Base-by-base conservation (phyloP, 2,888 invertebrate genomes). In the Cephus rjabovi region DNA sequence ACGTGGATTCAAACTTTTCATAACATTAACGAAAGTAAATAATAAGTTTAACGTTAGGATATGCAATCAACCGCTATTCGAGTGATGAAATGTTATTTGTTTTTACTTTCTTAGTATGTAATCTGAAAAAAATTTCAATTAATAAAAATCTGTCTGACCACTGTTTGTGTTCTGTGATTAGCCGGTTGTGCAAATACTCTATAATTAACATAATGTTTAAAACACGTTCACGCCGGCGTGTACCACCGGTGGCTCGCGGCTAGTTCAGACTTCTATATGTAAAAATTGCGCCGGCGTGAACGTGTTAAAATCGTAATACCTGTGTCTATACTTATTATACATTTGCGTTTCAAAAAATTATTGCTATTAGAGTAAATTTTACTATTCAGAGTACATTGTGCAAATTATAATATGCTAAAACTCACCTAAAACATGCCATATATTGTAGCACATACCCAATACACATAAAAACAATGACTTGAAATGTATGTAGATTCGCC, bases 371-470 rank as follows among this genome's bases (percentile, higher is more conserved):
- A 35, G 12, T 12, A 35, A 35, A 35, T 12, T 35, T 12, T 35
- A 35, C 12, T 56, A 56, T 56, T 56, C 56, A 23, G 56, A 56
- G 2, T 56, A 23, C 56, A 2, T 56, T 56, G 2, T 9, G 23
- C 9, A 9, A 9, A 56, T 56, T 56, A 56, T 56, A 9, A 23
- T 56, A 23, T 23, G 1, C 9, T 56, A 56, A 15, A 56, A 37
- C 90, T 88, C 90, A 95, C 95, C 96, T 94, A 89, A 95, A 97
- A 89, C 96, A 96, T 77, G 96, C 94, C 93, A 96, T 94, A 87
- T 95, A 97, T 88, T 97, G 96, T 33, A 97, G 92, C 77, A 95
- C 91, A 87, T 97, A 97, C 84, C 97, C 96, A 80, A 94, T 87
- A 80, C 94, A 92, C 92, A 96, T 94, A 76, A 96, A 92, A 76